phyloP scores from a whole-genome alignment of 2,797 vertebrate species.

The Halcyon badia region DNA sequence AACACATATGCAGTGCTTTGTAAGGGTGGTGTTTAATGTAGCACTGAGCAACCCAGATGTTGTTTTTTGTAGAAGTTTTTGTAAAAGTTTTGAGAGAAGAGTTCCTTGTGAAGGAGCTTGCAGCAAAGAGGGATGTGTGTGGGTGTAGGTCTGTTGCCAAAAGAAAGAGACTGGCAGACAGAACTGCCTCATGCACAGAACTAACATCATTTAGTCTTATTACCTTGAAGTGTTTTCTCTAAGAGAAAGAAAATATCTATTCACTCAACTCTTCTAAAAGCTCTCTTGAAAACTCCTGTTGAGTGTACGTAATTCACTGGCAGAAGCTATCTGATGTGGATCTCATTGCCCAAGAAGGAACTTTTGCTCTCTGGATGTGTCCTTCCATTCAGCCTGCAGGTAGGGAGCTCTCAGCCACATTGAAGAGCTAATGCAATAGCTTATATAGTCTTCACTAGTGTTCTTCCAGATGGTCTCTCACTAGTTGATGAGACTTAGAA shows the following conservation, averaged over 20 bases:
- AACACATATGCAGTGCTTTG: background rate
- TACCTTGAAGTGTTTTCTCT: background rate
- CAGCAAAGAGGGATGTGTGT: background rate
- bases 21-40: background rate
- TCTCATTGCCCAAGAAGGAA: background rate
- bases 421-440: background rate
- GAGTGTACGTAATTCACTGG: background rate
- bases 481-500: background rate
- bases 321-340: background rate
- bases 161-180: background rate
- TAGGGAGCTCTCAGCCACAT: background rate
- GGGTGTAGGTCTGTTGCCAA: background rate
- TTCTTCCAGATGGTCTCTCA: background rate
- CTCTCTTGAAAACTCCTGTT: background rate
- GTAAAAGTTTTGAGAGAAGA: background rate
- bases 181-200: background rate
- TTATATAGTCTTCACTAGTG: background rate
- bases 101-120: background rate
- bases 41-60: rapidly evolving
- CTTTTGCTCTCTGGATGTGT: background rate
- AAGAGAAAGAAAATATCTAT: background rate
- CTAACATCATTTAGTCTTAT: background rate
- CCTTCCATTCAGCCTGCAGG: background rate
- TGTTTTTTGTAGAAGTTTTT: background rate
- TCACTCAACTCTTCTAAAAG: background rate